Percentiles rank a stretch among this genome's conserved stretches.
Conservation (phyloP, 2,888 invertebrate genomes). For the Aproaerema taeniolella region DNA sequence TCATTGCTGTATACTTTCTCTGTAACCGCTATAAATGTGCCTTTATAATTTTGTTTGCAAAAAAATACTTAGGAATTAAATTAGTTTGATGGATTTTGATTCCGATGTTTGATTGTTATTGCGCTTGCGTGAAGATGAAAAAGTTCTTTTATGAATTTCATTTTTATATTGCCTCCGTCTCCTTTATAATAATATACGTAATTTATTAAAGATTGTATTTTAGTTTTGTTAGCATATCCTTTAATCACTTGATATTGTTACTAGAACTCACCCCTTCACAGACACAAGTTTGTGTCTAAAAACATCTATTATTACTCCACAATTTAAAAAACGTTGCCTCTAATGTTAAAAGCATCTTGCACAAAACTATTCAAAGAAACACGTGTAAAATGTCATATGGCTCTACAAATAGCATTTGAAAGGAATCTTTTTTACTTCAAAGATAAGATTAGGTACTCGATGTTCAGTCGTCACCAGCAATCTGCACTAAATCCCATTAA, state of each 20-base stretch:
- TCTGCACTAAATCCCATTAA: slow-evolving; percentile 67
- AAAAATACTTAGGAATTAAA: slow-evolving; percentile 66
- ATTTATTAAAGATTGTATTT: too few relatives aligned
- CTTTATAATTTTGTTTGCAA: slow-evolving; percentile 67
- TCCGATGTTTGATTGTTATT: slow-evolving; percentile 17
- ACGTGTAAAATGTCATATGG: slow-evolving; percentile 38
- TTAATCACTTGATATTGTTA: too few relatives aligned
- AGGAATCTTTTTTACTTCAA: slow-evolving; percentile 41
- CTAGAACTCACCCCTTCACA: too few relatives aligned
- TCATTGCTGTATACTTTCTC: slow-evolving; percentile 69
- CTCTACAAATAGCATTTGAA: slow-evolving; percentile 52
- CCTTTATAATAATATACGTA: too few relatives aligned
- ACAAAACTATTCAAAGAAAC: too few relatives aligned
- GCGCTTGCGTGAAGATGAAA: not conserved
- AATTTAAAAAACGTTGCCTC: too few relatives aligned
- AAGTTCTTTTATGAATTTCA: too few relatives aligned
- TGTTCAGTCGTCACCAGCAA: slow-evolving; percentile 43
- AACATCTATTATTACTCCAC: too few relatives aligned
- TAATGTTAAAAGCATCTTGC: too few relatives aligned
- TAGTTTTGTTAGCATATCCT: too few relatives aligned
- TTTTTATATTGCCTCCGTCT: too few relatives aligned
- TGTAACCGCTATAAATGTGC: slow-evolving; percentile 66
- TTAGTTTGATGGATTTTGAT: slow-evolving; percentile 58
- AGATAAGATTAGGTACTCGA: slow-evolving; percentile 67
- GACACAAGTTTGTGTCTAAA: too few relatives aligned